A percentile compares a stretch with the other conserved stretches of the same genome.
Evolutionary conservation across 2,113 vertebrate species (phyloP).

Genomic region (Probosciger aterrimus): DNA sequence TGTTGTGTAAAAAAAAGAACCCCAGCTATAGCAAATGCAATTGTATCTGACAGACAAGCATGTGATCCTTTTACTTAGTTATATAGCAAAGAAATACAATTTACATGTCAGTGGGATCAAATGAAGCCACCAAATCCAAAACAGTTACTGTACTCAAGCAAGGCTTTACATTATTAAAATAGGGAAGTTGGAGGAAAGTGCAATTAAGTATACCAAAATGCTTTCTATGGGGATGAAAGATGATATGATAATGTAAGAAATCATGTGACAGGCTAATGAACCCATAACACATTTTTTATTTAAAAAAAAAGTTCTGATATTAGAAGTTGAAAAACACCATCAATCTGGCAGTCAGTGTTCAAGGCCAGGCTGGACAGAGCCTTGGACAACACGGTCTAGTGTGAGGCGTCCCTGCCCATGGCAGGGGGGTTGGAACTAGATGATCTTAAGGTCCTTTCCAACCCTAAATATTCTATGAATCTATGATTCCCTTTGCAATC

Average conservation of each 20-base stretch:
- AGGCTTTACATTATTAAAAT: neutral
- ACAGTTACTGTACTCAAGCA: neutral
- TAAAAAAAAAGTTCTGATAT: neutral
- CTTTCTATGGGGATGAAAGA: neutral
- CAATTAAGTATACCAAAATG: neutral
- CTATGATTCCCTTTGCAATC: neutral
- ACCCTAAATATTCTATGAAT: neutral
- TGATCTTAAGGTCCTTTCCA: neutral
- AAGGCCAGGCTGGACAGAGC: neutral
- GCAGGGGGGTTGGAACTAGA: neutral
- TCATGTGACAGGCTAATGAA: neutral
- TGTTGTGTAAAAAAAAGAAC: neutral
- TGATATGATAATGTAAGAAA: neutral
- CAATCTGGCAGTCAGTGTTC: neutral
- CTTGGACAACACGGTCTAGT: neutral
- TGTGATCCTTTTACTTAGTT: neutral
- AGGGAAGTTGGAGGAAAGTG: neutral
- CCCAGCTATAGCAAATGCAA: neutral
- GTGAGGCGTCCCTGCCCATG: neutral
- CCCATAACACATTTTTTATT: neutral
- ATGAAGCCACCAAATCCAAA: neutral
- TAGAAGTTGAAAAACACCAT: constrained; percentile 28
- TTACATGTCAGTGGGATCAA: neutral
- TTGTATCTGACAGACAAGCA: neutral
- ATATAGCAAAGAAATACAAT: neutral